Evolutionary conservation across 2,797 vertebrate species (phyloP).

Genomic region (Eptatretus atami): DNA sequence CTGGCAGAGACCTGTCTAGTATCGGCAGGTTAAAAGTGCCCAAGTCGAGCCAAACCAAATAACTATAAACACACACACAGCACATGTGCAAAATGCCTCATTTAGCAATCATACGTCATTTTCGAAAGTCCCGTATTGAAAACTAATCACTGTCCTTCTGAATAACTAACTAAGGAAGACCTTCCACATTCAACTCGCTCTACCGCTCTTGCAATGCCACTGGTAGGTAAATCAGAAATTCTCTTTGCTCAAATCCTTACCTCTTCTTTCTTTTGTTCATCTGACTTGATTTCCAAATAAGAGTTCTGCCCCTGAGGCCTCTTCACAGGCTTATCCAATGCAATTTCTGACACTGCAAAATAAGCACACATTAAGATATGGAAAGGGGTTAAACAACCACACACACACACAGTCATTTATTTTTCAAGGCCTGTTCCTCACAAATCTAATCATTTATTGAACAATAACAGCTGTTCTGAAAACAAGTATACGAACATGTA

Average conservation of each 20-base stretch:
- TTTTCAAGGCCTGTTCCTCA: too few relatives aligned
- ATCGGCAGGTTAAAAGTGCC: too few relatives aligned
- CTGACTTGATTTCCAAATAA: slow-evolving; percentile 64
- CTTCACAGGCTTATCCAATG: slow-evolving; percentile 35
- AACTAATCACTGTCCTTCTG: too few relatives aligned
- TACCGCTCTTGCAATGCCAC: neutral
- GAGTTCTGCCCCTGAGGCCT: slow-evolving; percentile 35
- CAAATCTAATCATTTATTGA: too few relatives aligned
- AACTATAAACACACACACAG: too few relatives aligned
- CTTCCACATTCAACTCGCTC: neutral
- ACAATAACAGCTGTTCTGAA: too few relatives aligned
- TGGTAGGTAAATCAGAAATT: neutral
- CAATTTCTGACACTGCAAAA: slow-evolving; percentile 41
- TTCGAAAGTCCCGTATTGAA: neutral
- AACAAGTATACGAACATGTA: too few relatives aligned
- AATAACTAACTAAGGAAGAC: neutral
- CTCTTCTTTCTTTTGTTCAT: slow-evolving; percentile 93
- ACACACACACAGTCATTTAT: too few relatives aligned
- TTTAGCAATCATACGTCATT: neutral
- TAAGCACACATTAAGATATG: slow-evolving; percentile 4
- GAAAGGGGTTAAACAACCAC: too few relatives aligned
- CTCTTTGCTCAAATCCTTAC: slow-evolving; percentile 13
- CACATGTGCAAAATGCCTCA: too few relatives aligned
- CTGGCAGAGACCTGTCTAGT: too few relatives aligned
- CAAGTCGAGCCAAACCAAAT: too few relatives aligned